These are phyloP conservation scores for Plumapathes pennacea DNA, from an alignment of 92 coral and sea anemone species.

Conservation along the genomic window DNA sequence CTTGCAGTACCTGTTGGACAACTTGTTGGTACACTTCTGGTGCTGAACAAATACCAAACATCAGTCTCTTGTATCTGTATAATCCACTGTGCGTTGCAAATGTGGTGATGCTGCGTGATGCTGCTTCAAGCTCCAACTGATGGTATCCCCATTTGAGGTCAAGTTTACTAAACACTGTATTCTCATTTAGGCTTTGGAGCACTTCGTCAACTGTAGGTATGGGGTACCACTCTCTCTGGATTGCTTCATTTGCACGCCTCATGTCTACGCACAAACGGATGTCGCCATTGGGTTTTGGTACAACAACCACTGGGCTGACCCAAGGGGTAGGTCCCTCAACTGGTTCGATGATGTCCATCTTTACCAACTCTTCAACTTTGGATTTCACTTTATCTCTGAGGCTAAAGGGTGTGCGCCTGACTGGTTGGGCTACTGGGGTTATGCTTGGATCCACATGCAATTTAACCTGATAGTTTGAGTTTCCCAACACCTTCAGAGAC, in stretches of 20 bases:
- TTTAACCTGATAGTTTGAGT: constrained; percentile 8
- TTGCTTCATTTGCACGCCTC: constrained; percentile 12
- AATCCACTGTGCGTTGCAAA: constrained; percentile 5
- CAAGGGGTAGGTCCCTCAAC: constrained; percentile 20
- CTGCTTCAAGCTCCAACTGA: constrained; percentile 18
- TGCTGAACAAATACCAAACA: constrained; percentile 21
- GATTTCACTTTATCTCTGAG: constrained; percentile 20
- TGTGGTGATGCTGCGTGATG: constrained; percentile 6
- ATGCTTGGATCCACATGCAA: constrained; percentile 11
- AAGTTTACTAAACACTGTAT: constrained; percentile 25
- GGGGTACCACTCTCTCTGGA: constrained; percentile 22
- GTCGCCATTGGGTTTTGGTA: constrained; percentile 25
- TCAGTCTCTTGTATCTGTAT: constrained; percentile 12
- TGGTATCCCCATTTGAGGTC: constrained; percentile 21
- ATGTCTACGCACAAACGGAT: constrained; percentile 23
- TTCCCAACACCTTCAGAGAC: too few relatives aligned
- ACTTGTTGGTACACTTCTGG: constrained; percentile 28
- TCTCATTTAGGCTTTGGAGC: constrained; percentile 28
- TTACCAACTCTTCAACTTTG: constrained; percentile 8
- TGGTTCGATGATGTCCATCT: constrained; percentile 17
- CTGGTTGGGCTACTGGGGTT: constrained; percentile 23
- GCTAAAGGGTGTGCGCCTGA: constrained; percentile 24
- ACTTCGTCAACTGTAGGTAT: constrained; percentile 29
- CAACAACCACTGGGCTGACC: constrained; percentile 12
- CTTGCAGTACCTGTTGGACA: constrained; percentile 11